phyloP scores from a whole-genome alignment of 2,113 vertebrate genomes.

The Rhinopomastus cyanomelas region DNA sequence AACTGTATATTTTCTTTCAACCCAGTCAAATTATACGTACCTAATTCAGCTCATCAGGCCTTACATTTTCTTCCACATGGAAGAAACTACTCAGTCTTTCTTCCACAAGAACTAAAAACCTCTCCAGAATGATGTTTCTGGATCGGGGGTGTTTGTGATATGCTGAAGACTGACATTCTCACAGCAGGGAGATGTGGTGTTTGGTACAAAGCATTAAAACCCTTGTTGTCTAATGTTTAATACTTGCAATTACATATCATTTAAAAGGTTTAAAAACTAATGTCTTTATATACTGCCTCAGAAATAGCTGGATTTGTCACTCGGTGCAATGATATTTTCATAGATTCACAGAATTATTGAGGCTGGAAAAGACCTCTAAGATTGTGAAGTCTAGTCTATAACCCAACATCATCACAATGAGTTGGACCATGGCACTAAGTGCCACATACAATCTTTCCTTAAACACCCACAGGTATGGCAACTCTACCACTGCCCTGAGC shows the following conservation, averaged over 20 bases:
- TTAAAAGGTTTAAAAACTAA: background rate
- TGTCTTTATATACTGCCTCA: background rate
- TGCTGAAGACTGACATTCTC: background rate
- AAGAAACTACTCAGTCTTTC: background rate
- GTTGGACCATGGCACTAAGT: too few relatives aligned
- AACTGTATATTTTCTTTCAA: conserved; percentile 42
- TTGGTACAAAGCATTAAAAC: background rate
- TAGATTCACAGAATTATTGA: too few relatives aligned
- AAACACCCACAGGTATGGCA: too few relatives aligned
- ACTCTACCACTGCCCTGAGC: too few relatives aligned
- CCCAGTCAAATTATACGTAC: background rate
- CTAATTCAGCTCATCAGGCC: background rate
- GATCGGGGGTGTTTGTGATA: background rate
- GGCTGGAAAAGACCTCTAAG: too few relatives aligned
- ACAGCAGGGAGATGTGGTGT: background rate
- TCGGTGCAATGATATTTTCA: background rate
- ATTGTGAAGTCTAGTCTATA: too few relatives aligned
- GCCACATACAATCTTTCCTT: too few relatives aligned
- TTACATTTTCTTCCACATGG: background rate
- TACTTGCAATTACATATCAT: background rate
- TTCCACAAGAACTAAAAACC: background rate
- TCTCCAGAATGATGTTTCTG: background rate
- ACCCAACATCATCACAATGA: too few relatives aligned
- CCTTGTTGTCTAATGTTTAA: background rate
- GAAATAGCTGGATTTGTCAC: background rate